Percentiles rank a stretch among this genome's conserved stretches.
These are phyloP conservation scores for Chaetogeoica ovagalla DNA, from an alignment of 2,888 invertebrate genomes.

Conservation along the genomic window DNA sequence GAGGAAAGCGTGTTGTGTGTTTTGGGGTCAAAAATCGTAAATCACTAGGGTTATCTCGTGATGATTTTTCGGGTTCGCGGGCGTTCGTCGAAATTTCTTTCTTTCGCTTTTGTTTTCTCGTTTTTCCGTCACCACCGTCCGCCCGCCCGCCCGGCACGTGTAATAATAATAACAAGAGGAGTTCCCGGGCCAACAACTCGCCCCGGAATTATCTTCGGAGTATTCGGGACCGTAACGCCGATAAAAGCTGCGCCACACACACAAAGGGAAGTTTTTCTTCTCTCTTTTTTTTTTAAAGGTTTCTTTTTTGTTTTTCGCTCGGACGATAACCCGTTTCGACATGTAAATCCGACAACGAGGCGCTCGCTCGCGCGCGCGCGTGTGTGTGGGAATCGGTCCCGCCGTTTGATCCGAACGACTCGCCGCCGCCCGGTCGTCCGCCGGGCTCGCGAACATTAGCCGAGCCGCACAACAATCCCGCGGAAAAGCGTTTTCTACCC, in stretches of 20 bases:
- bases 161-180: no score
- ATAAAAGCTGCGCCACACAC: no score
- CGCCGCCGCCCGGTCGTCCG: not conserved
- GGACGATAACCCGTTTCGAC: conserved; percentile 46
- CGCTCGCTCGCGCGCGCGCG: no score
- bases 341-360: conserved; percentile 45
- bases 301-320: not conserved
- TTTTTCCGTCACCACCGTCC: not conserved
- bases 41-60: conserved; percentile 41
- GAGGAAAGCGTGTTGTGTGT: no score
- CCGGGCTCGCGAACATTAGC: conserved; percentile 5
- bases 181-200: no score
- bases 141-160: no score
- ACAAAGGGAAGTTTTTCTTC: conserved; percentile 33
- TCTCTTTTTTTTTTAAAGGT: no score
- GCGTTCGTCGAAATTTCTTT: no score
- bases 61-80: conserved; percentile 16
- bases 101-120: not conserved
- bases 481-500: no score
- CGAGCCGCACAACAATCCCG: not conserved
- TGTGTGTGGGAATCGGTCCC: not conserved
- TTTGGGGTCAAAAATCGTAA: conserved; percentile 34
- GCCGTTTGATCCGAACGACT: conserved; percentile 21
- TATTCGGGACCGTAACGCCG: no score
- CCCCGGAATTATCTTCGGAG: no score